Conservation (phyloP, 1,140 invertebrate species). For the Galleria mellonella region DNA sequence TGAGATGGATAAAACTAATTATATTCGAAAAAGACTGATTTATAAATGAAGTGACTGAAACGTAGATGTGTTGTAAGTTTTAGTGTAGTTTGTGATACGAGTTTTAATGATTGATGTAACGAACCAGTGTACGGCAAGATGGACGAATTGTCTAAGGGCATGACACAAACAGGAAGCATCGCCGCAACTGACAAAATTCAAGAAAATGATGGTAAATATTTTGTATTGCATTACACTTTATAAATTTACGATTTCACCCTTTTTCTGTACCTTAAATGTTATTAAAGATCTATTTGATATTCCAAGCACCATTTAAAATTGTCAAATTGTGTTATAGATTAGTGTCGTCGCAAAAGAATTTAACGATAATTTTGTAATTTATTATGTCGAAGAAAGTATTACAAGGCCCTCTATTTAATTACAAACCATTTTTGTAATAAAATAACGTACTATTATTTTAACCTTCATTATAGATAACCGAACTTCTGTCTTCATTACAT, state of each 20-base stretch:
- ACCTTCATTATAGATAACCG: too few relatives aligned
- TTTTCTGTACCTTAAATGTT: not conserved
- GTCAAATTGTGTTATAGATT: too few relatives aligned
- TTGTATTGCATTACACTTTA: conserved; percentile 4
- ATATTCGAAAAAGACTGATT: conserved; percentile 44
- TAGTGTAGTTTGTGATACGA: conserved; percentile 52
- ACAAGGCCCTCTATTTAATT: too few relatives aligned
- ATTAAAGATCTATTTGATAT: too few relatives aligned
- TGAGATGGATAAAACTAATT: conserved; percentile 50
- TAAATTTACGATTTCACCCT: not conserved
- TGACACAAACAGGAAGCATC: conserved; percentile 72
- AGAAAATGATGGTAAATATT: conserved; percentile 61
- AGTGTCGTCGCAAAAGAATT: too few relatives aligned
- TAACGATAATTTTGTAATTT: too few relatives aligned
- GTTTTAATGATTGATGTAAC: conserved; percentile 61
- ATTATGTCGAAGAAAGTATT: too few relatives aligned
- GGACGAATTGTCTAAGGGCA: conserved; percentile 73
- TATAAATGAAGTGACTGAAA: conserved; percentile 38
- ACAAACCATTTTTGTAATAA: too few relatives aligned
- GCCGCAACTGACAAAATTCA: conserved; percentile 66
- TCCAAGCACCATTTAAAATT: too few relatives aligned
- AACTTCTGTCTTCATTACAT: too few relatives aligned
- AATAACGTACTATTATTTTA: too few relatives aligned
- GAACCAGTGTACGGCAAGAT: conserved; percentile 68
- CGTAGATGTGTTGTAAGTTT: conserved; percentile 26